A percentile compares a stretch with the other conserved stretches of the same genome.
phyloP scores from a whole-genome alignment of 2,888 invertebrate species.

The Muschampia plurimacula region DNA sequence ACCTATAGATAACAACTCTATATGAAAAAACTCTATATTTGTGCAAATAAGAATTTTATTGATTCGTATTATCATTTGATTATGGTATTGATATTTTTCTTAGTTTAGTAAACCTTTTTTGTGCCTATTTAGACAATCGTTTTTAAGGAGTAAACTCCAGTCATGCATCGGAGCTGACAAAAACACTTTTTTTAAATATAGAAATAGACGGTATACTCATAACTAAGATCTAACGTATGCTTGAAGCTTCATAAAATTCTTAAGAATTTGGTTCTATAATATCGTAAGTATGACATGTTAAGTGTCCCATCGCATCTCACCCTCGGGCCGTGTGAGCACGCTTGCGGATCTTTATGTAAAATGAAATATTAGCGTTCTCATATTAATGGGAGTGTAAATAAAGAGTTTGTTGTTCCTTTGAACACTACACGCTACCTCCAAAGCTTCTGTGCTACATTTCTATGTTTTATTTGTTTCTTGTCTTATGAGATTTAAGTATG shows the following conservation, averaged over 20 bases:
- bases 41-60: too few relatives aligned
- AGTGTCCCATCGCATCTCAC: constrained; percentile 5
- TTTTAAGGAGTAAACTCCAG: too few relatives aligned
- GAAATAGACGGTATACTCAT: too few relatives aligned
- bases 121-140: too few relatives aligned
- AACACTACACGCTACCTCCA: not conserved
- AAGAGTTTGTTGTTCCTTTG: not conserved
- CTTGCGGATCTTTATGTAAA: constrained; percentile 6
- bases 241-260: not conserved
- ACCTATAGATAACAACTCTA: too few relatives aligned
- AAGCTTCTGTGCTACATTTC: not conserved
- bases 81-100: too few relatives aligned
- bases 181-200: too few relatives aligned
- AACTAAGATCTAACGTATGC: too few relatives aligned
- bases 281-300: not conserved
- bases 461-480: not conserved
- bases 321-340: constrained; percentile 4
- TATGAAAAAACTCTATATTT: too few relatives aligned
- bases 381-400: constrained; percentile 14
- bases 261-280: not conserved
- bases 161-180: too few relatives aligned
- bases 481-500: not conserved
- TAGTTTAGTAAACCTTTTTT: too few relatives aligned
- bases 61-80: too few relatives aligned
- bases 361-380: constrained; percentile 16